Base-by-base conservation (phyloP, 2,113 vertebrate genomes). In the Synchiropus splendidus region DNA sequence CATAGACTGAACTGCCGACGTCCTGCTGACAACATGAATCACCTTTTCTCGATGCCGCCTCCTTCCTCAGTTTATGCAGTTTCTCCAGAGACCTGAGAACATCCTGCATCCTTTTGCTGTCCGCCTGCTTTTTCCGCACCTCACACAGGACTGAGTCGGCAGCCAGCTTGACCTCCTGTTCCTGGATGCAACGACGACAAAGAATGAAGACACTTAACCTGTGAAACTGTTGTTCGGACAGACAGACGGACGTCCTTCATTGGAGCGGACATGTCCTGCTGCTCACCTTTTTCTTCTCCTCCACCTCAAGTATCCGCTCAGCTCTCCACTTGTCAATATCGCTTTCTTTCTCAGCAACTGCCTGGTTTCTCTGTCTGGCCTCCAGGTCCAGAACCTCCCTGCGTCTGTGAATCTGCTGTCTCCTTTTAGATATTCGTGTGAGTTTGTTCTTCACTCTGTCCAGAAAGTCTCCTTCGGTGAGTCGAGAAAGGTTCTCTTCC, bases 71-170 rank as follows among this genome's bases (percentile, higher is more conserved):
- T 2, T 17, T 16, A 11, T 32, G 43, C 12, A 45, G 16, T 17
- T 45, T 45, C 43, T 45, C 43, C 43, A 45, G 43, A 16, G 43
- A 45, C 12, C 16, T 16, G 12, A 45, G 16, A 17, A 45, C 12
- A 15, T 45, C 43, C 32, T 45, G 43, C 43, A 34, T 45, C 6
- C 43, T 16, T 32, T 45, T 45, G 16, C 33, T 35, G 12, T 45
- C 43, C 6, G 31, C 34, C 9, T 45, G 43, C 31, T 45, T 45
- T n/a, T 45, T 45, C 8, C 43, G 43, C 32, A 45, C 43, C 32
- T 45, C 43, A 2, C 31, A 45, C 13, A 45, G 17, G 8, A 45
- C 43, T 1, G 43, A 34, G 32, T 45, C 43, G 6, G 43, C 43
- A 16, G 43, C 43, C 16, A 45, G 9, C 9, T 45, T 35, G 9